Conservation (phyloP, 1,140 invertebrate genomes). For the honey bee (Apis mellifera) region DNA sequence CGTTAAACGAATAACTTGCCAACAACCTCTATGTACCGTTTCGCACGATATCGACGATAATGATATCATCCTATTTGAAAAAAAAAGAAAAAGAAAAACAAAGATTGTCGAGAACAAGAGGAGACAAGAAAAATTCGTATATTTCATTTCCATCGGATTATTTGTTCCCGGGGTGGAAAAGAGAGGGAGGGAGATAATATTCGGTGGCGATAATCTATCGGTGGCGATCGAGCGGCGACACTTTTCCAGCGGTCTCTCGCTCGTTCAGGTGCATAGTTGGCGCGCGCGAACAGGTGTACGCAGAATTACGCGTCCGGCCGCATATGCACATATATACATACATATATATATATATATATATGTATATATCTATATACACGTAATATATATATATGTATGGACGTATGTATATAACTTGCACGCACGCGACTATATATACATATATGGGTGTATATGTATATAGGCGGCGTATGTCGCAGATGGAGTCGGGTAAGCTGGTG, state of each 20-base stretch:
- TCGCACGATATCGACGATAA: too few species aligned
- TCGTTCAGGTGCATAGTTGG: conserved; percentile 39
- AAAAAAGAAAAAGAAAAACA: too few species aligned
- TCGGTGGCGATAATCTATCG: background rate
- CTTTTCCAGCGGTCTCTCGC: conserved; percentile 19
- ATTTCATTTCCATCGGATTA: background rate
- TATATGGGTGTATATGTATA: conserved; percentile 40
- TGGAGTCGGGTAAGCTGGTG: conserved; percentile 73
- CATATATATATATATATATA: background rate
- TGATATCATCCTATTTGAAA: too few species aligned
- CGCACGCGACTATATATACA: too few species aligned
- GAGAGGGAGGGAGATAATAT: background rate
- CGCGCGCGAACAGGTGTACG: conserved; percentile 60
- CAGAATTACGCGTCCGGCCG: conserved; percentile 71
- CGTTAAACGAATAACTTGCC: too few species aligned
- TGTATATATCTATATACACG: background rate
- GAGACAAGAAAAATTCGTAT: too few species aligned
- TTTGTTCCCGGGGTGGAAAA: background rate
- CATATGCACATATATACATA: conserved; percentile 25
- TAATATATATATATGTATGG: background rate
- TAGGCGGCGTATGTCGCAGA: conserved; percentile 74
- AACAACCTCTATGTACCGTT: too few species aligned
- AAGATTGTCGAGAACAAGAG: too few species aligned
- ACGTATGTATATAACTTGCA: background rate
- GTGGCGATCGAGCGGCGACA: background rate